These are phyloP conservation scores for Podarcis raffonei DNA, from an alignment of 2,113 vertebrate genomes.

Conservation along the genomic window DNA sequence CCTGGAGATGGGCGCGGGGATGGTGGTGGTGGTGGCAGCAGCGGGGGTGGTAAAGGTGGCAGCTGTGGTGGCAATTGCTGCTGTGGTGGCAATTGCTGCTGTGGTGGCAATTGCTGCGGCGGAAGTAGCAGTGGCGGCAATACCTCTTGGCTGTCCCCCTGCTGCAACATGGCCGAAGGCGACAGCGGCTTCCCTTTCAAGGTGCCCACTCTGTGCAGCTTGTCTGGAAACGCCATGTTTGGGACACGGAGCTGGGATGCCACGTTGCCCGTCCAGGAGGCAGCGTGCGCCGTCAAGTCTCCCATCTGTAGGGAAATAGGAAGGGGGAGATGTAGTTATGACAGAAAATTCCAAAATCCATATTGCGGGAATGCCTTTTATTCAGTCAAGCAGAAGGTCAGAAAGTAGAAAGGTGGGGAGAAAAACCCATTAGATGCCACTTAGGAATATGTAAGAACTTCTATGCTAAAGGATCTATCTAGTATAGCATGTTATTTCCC, in stretches of 20 bases:
- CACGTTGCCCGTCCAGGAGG: slow-evolving; percentile 90
- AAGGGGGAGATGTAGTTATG: neutral
- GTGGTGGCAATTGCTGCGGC: neutral
- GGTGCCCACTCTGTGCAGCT: slow-evolving; percentile 76
- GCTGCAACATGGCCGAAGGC: slow-evolving; percentile 1
- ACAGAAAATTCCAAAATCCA: too few relatives aligned
- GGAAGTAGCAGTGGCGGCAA: neutral
- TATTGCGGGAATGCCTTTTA: neutral
- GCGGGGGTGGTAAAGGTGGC: neutral
- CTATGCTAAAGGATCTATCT: too few relatives aligned
- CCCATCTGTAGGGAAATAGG: slow-evolving; percentile 82
- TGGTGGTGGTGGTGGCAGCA: slow-evolving; percentile 4
- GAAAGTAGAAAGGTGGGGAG: neutral
- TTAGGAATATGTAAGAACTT: neutral
- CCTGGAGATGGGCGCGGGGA: neutral
- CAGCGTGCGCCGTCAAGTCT: slow-evolving; percentile 88
- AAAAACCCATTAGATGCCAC: too few relatives aligned
- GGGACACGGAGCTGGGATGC: slow-evolving; percentile 86
- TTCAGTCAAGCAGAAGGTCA: neutral
- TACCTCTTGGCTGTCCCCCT: neutral
- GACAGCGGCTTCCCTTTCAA: slow-evolving; percentile 59
- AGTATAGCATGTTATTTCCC: too few relatives aligned
- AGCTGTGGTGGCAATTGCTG: neutral
- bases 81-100: neutral
- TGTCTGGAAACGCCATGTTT: slow-evolving; percentile 75